A percentile compares a stretch with the other conserved stretches of the same genome.
Conservation (phyloP, 1,140 invertebrate species). For the Lordiphosa collinella region DNA sequence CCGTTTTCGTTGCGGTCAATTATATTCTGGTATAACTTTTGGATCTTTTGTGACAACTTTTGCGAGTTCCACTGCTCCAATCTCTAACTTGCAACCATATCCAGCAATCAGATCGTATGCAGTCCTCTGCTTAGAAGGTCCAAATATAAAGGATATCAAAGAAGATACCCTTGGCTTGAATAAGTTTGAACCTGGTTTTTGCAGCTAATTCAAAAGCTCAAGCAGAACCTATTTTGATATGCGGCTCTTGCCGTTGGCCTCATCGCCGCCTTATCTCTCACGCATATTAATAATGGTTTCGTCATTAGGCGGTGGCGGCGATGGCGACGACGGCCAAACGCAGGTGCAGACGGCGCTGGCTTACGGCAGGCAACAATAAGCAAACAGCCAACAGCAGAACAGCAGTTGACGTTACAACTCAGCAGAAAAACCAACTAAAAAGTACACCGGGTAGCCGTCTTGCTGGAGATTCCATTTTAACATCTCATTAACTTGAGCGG, state of each 20-base stretch:
- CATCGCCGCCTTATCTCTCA: constrained; percentile 46
- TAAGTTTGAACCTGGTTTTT: not conserved
- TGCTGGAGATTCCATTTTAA: constrained; percentile 71
- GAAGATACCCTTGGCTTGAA: not conserved
- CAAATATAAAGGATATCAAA: no score
- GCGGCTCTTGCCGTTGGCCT: constrained; percentile 9
- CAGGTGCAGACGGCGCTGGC: constrained; percentile 37
- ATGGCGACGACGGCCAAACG: not conserved
- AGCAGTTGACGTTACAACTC: constrained; percentile 49
- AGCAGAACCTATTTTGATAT: constrained; percentile 1
- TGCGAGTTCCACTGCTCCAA: no score
- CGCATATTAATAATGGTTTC: constrained; percentile 72
- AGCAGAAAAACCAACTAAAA: constrained; percentile 37
- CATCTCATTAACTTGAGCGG: constrained; percentile 77
- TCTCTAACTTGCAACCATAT: no score
- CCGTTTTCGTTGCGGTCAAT: no score
- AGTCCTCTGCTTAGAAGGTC: no score
- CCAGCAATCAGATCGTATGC: no score
- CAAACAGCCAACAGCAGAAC: constrained; percentile 23
- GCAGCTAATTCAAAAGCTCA: not conserved
- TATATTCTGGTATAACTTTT: no score
- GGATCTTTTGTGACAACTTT: no score
- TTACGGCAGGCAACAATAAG: constrained; percentile 9
- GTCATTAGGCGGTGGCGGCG: constrained; percentile 43
- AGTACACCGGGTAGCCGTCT: constrained; percentile 8